A percentile compares a stretch with the other conserved stretches of the same genome.
These are phyloP conservation scores for Todiramphus saurophagus DNA, from an alignment of 2,113 vertebrate genomes.

Conservation along the genomic window DNA sequence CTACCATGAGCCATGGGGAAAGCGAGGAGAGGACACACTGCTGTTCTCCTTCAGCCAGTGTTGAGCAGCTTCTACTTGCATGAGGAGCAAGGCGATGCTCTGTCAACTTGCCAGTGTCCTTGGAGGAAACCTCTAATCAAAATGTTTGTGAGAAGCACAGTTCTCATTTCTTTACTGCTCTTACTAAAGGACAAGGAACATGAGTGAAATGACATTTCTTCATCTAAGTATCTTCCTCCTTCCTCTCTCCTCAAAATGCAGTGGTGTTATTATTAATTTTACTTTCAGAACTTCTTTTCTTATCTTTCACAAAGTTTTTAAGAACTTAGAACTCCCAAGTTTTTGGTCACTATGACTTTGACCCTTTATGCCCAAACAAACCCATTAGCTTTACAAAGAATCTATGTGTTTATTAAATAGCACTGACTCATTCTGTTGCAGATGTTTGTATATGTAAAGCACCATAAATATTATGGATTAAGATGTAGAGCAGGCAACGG, in stretches of 20 bases:
- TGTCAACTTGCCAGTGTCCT: not conserved
- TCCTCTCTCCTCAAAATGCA: not conserved
- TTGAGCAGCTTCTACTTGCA: not conserved
- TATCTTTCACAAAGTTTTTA: not conserved
- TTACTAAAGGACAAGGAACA: not conserved
- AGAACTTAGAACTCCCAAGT: not conserved
- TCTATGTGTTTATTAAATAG: conserved; percentile 31
- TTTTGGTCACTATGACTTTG: conserved; percentile 4
- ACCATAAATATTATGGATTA: conserved; percentile 22
- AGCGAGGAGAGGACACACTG: not conserved
- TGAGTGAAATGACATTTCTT: not conserved
- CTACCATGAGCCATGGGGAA: not conserved
- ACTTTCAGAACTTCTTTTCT: not conserved
- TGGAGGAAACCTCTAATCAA: not conserved
- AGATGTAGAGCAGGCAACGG: not conserved
- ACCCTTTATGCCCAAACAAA: not conserved
- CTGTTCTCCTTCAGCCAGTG: not conserved
- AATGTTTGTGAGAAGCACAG: not conserved
- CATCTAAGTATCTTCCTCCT: not conserved
- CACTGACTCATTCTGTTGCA: conserved; percentile 24
- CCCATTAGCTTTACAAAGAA: not conserved
- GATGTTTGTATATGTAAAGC: conserved; percentile 35
- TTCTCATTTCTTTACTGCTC: not conserved
- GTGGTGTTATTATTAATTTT: not conserved
- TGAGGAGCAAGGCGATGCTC: not conserved